Evolutionary conservation across 1,140 invertebrate species (phyloP), one percentile per base, ranked within the genome.

Genomic region (Drosophila sucinea): DNA sequence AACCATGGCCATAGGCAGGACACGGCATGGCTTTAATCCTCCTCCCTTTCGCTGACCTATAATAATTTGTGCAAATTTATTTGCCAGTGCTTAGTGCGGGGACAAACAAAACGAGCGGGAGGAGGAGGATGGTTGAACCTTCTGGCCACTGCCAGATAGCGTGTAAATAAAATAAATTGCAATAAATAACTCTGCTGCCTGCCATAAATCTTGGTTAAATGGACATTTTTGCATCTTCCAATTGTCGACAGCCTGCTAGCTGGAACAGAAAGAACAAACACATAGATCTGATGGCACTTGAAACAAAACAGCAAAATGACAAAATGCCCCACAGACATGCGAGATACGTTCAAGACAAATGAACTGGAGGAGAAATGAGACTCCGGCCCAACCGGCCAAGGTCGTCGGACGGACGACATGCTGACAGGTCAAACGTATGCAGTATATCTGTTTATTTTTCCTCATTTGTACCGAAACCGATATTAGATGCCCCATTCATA

Each of bases 211-310:
- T 89, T 81, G 69, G 81, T 84, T 81, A 90, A 90, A 90, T 85
- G 86, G 85, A 85, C 85, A 90, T 90, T 90, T 90, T 90, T 90
- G 85, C 85, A 90, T 90, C 85, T 85, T 85, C 78, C 90, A 90
- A 89, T 81, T 66, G 85, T 77, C 81, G 79, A 86, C 77, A 68
- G 73, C 3, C 56, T 23, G 60, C 40, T 33, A 44, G 40, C 33
- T 41, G 38, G 60, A 74, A 32, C 35, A 23, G 30, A 30, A 30
- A 30, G 30, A 51, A 63, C 40, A 67, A 70, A 78, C 51, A 74
- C 61, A 44, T 30, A 60, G 68, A 63, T 71, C 79, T 67, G 71
- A 80, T 78, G 79, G 70, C 75, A 70, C 79, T 87, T 70, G 60
- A 82, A 79, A 76, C 65, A 76, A 76, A 76, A 58, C 71, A 76